These are phyloP conservation scores for Heterodera carotae DNA, from an alignment of 1,140 invertebrate species.

Conservation along the genomic window DNA sequence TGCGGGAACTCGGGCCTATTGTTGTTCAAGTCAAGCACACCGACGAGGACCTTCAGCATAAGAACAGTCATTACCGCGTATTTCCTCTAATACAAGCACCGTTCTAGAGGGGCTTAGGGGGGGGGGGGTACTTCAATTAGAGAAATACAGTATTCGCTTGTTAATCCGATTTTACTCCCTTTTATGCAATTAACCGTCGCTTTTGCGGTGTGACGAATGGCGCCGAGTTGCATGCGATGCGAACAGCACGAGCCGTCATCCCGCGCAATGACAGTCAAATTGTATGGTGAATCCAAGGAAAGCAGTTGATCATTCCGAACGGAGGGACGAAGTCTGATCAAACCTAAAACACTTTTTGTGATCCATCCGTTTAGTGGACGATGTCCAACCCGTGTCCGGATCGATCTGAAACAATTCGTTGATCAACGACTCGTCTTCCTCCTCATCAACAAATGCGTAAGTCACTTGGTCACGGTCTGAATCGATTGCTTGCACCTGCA, in stretches of 20 bases:
- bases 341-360: slow-evolving; percentile 36
- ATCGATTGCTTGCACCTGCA: slow-evolving; percentile 58
- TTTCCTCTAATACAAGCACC: no score
- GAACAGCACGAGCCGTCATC: slow-evolving; percentile 63
- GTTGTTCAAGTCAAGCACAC: slow-evolving; percentile 60
- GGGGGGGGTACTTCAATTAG: no score
- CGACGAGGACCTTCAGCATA: slow-evolving; percentile 27
- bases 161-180: no score
- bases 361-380: not conserved
- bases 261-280: slow-evolving; percentile 57
- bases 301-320: slow-evolving; percentile 43
- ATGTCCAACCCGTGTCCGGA: slow-evolving; percentile 54
- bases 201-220: slow-evolving; percentile 13
- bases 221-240: not conserved
- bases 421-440: slow-evolving; percentile 34
- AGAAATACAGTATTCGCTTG: no score
- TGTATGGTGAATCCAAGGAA: slow-evolving; percentile 43
- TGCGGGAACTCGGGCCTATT: slow-evolving; percentile 55
- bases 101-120: no score
- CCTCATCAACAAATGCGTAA: slow-evolving; percentile 52
- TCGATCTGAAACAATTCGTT: slow-evolving; percentile 59
- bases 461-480: slow-evolving; percentile 59
- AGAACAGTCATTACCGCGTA: no score
- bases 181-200: slow-evolving; percentile 42
- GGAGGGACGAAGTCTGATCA: slow-evolving; percentile 51